Base-by-base conservation (phyloP, 1,140 invertebrate species). In the Catajapyx aquilonaris region DNA sequence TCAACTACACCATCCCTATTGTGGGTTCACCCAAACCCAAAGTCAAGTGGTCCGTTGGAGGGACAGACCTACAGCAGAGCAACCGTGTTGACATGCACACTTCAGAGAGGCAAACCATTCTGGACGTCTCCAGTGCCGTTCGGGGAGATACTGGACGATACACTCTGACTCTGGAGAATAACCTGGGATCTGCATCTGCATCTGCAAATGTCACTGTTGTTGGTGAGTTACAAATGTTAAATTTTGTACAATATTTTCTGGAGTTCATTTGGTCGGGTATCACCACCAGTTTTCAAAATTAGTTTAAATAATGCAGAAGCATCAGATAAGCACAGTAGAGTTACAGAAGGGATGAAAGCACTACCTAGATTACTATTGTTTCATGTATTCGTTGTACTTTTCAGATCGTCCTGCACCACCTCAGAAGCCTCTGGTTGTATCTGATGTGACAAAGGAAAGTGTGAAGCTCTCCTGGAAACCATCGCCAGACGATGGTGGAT, bases 1-100 rank as follows among this genome's bases (percentile, higher is more conserved):
- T 94, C 44, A 73, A 73, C 41, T 93, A 80, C 59, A 76, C 72
- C 37, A 74, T 94, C 40, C 85, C 86, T 15, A 85, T 94, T 41
- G 77, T 81, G 56, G 79, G 76, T 1, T 76, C 78, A 4, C 80
- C 79, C 0, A 74, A 72, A 50, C 80, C 80, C 2, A 72, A 65
- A 7, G 74, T 76, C n/a, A 79, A 73, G 53, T 99, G 94, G 94
- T 72, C 72, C 20, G 71, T 87, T 41, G 85, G 94, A 56, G 81
- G 78, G 32, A 73, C 79, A 46, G 62, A 71, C 5, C 64, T 86
- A 18, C 55, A 65, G 10, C 49, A 59, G 25, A 62, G 62, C 38
- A 52, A 74, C 2, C 66, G 75, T 41, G 65, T 81, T 28, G 76
- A 85, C 46, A 68, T 77, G 44, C 66, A 70, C 40, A 61, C 76